Conservation (phyloP, 2,797 vertebrate species). For the Gallinago solitaria region DNA sequence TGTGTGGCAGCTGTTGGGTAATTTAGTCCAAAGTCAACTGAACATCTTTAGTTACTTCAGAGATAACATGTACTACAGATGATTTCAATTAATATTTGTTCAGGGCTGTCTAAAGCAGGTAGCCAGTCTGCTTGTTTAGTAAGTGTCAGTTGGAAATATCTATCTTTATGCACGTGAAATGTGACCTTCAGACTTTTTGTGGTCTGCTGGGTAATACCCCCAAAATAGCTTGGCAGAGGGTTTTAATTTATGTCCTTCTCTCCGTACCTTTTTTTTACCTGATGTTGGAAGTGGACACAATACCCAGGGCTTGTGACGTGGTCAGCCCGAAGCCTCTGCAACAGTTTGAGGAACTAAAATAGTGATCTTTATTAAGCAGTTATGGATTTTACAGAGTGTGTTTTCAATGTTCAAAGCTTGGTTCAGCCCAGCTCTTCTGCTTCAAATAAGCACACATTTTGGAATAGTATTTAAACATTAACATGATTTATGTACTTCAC, state of each 20-base stretch:
- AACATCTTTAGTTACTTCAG: conserved; percentile 12
- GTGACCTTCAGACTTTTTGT: neutral
- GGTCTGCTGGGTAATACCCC: neutral
- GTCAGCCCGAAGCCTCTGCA: neutral
- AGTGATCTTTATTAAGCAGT: neutral
- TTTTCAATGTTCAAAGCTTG: neutral
- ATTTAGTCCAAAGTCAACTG: conserved; percentile 27
- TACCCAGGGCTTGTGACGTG: neutral
- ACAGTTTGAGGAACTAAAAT: neutral
- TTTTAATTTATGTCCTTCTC: neutral
- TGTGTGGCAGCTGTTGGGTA: neutral
- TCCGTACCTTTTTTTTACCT: neutral
- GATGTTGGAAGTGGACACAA: neutral
- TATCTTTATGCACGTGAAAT: neutral
- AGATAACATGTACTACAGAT: neutral
- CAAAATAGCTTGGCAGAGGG: neutral
- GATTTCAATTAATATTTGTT: conserved; percentile 4
- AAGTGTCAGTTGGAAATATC: neutral
- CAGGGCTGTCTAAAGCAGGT: neutral
- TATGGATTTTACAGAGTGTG: neutral
- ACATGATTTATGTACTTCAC: neutral
- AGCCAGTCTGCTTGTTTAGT: neutral
- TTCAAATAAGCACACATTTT: neutral
- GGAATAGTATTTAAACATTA: neutral
- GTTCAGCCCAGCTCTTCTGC: neutral